phyloP scores from a whole-genome alignment of 2,113 vertebrate species.

The Calonectris borealis region DNA sequence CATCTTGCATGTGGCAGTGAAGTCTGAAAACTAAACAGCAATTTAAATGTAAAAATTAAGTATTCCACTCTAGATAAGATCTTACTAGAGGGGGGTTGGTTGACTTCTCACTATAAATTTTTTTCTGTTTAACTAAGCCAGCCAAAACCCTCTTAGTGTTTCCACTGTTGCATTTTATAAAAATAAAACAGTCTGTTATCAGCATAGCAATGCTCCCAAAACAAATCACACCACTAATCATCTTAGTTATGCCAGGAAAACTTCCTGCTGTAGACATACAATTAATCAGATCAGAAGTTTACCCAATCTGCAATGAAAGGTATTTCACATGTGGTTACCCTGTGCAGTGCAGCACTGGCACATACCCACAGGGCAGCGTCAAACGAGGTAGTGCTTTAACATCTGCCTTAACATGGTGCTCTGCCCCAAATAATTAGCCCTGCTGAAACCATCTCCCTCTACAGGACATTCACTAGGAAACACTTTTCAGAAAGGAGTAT shows the following conservation, averaged over 20 bases:
- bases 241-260: not conserved
- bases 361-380: not conserved
- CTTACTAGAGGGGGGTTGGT: not conserved
- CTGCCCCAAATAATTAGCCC: not conserved
- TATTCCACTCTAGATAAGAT: slow-evolving; percentile 23
- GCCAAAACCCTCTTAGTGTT: slow-evolving; percentile 7
- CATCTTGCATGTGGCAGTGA: not conserved
- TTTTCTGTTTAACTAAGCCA: not conserved
- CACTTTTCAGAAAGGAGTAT: not conserved
- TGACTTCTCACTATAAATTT: not conserved
- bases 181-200: slow-evolving; percentile 34
- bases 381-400: not conserved
- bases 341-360: not conserved
- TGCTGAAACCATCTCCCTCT: not conserved
- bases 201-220: not conserved
- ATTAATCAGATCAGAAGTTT: not conserved
- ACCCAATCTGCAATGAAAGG: not conserved
- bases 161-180: not conserved
- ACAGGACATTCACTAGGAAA: not conserved
- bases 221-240: slow-evolving; percentile 28
- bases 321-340: not conserved
- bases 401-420: not conserved
- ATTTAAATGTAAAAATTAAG: slow-evolving; percentile 4
- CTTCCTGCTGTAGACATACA: not conserved
- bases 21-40: not conserved